These are phyloP conservation scores for Aspiorhynchus laticeps DNA, from an alignment of 2,113 vertebrate species.

Conservation along the genomic window DNA sequence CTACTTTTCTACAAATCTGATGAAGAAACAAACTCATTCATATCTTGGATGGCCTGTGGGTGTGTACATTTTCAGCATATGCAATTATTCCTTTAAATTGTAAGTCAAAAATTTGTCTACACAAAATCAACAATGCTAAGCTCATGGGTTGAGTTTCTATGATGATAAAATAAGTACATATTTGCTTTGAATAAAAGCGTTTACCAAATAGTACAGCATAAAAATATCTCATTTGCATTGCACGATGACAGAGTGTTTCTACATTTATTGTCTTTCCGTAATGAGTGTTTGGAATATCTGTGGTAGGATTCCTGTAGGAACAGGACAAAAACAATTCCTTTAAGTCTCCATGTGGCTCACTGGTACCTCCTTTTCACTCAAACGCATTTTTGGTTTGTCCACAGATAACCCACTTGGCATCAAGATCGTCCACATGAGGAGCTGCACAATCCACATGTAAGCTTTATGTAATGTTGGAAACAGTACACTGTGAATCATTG, in stretches of 20 bases:
- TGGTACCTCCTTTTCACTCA: not conserved
- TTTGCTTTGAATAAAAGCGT: not conserved
- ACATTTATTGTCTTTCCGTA: not conserved
- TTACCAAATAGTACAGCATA: not conserved
- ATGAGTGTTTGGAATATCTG: slow-evolving; percentile 36
- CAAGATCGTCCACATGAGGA: not conserved
- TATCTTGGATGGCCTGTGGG: not conserved
- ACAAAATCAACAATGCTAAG: not conserved
- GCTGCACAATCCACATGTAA: slow-evolving; percentile 13
- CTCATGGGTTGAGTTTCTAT: not conserved
- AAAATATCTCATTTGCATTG: not conserved
- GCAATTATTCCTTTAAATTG: not conserved
- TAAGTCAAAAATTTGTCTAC: not conserved
- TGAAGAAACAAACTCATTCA: not conserved
- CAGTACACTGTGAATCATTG: not conserved
- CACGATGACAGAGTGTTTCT: not conserved
- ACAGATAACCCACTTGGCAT: slow-evolving; percentile 43
- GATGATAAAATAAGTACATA: not conserved
- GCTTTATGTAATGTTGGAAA: slow-evolving; percentile 12
- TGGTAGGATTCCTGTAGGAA: slow-evolving; percentile 33
- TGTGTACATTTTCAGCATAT: not conserved
- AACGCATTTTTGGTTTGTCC: slow-evolving; percentile 37
- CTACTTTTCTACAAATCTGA: not conserved
- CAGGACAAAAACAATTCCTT: slow-evolving; percentile 30
- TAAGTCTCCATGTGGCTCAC: slow-evolving; percentile 23